Percentiles rank a stretch among this genome's conserved stretches.
Conservation (phyloP, 2,797 vertebrate species). For the Clarias fuscus region DNA sequence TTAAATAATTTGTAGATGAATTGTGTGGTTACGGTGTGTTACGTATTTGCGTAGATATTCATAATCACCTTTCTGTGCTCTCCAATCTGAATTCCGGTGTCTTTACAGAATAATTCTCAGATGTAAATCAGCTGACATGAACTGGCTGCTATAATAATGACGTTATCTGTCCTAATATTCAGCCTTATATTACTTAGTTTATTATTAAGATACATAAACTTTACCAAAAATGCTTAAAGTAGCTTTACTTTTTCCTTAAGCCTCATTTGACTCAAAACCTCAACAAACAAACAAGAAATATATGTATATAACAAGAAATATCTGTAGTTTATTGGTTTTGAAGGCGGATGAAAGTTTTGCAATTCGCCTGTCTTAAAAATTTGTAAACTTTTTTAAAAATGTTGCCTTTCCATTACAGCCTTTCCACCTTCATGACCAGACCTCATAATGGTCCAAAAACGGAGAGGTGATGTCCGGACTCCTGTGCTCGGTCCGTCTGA, state of each 20-base stretch:
- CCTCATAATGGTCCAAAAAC: conserved; percentile 46
- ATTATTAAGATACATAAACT: not conserved
- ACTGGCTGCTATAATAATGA: not conserved
- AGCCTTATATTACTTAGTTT: not conserved
- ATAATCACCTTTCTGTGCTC: not conserved
- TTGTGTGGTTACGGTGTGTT: not conserved
- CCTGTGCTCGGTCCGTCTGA: not conserved
- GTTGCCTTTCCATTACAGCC: not conserved
- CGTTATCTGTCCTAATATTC: not conserved
- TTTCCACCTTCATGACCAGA: not conserved
- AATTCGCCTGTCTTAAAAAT: not conserved
- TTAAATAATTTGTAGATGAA: not conserved
- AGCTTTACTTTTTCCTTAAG: not conserved
- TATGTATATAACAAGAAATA: not conserved
- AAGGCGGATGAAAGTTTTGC: not conserved
- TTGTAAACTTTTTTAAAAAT: not conserved
- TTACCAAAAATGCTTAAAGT: not conserved
- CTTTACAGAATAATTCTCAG: not conserved
- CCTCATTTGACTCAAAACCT: too few species aligned
- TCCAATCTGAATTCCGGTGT: not conserved
- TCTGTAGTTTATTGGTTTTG: not conserved
- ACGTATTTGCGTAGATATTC: not conserved
- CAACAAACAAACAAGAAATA: not conserved
- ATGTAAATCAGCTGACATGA: not conserved
- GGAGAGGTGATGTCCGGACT: not conserved